A percentile compares a stretch with the other conserved stretches of the same genome.
Evolutionary conservation across 2,888 invertebrate genomes (phyloP).

Genomic region (Choristoneura rosaceana): DNA sequence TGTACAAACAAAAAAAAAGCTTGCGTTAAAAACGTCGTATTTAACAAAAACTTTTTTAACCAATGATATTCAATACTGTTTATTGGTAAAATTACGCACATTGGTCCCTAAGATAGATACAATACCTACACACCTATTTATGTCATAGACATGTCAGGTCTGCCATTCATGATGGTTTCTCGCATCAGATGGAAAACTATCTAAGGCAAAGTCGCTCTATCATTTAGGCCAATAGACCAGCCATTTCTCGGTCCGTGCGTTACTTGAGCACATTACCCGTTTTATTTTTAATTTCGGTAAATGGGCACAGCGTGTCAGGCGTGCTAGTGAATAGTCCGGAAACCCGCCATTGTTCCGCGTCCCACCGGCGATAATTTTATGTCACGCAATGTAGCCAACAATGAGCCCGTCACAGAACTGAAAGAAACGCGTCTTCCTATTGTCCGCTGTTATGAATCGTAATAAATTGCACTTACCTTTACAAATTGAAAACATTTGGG

Average conservation of each 20-base stretch:
- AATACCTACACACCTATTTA: no score
- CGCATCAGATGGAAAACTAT: no score
- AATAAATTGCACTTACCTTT: slow-evolving; percentile 38
- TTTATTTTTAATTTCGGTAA: slow-evolving; percentile 36
- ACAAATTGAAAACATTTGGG: background rate
- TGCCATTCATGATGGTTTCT: no score
- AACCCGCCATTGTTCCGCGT: slow-evolving; percentile 30
- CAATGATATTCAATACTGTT: no score
- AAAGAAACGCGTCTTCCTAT: slow-evolving; percentile 39
- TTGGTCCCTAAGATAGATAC: no score
- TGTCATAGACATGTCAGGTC: no score
- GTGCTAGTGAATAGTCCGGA: slow-evolving; percentile 40
- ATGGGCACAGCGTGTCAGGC: slow-evolving; percentile 40
- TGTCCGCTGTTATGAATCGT: slow-evolving; percentile 36
- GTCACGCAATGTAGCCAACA: slow-evolving; percentile 40
- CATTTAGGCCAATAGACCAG: no score
- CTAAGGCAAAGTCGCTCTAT: no score
- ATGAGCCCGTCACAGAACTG: slow-evolving; percentile 28
- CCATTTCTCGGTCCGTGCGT: background rate
- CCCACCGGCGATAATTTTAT: slow-evolving; percentile 36
- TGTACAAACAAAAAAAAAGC: no score
- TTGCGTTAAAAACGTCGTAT: no score
- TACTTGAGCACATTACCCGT: slow-evolving; percentile 22
- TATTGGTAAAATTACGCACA: no score
- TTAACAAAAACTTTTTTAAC: no score